Conservation (phyloP, 23 tunicate genomes). For the Halocynthia aurantium region DNA sequence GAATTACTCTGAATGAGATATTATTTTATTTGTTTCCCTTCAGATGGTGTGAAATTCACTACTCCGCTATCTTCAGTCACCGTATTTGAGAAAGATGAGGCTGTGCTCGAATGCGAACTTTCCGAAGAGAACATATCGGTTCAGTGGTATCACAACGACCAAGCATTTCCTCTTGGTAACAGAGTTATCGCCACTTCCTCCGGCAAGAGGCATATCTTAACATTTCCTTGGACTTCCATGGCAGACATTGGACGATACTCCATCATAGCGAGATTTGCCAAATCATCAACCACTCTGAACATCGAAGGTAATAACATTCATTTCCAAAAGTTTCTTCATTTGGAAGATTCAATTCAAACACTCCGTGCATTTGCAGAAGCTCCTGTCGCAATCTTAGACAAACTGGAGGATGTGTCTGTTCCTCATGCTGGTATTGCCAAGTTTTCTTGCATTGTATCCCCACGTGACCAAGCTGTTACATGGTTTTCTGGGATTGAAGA, state of each 20-base stretch:
- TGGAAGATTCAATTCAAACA: not conserved
- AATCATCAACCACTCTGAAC: not conserved
- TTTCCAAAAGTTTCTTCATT: not conserved
- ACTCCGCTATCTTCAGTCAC: not conserved
- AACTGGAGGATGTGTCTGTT: slow-evolving; percentile 1
- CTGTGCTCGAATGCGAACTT: slow-evolving; percentile 11
- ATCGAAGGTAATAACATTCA: slow-evolving; percentile 18
- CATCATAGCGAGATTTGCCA: slow-evolving; percentile 15
- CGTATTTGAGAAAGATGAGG: slow-evolving; percentile 19
- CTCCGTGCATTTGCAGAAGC: not conserved
- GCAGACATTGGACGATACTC: slow-evolving; percentile 8
- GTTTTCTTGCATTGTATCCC: slow-evolving; percentile 17
- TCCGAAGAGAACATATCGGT: slow-evolving; percentile 22
- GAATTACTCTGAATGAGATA: not conserved
- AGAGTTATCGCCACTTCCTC: not conserved
- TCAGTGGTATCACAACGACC: slow-evolving; percentile 15
- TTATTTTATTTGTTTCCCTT: not conserved
- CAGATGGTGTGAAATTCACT: slow-evolving; percentile 25
- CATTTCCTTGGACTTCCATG: not conserved
- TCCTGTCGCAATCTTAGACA: slow-evolving; percentile 1
- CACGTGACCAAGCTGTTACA: slow-evolving; percentile 7
- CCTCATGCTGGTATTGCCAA: slow-evolving; percentile 11
- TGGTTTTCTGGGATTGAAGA: slow-evolving; percentile 14
- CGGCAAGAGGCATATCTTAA: slow-evolving; percentile 1
- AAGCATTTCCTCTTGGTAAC: slow-evolving; percentile 5